phyloP scores from a whole-genome alignment of 2,888 invertebrate species.

The Drosophila mimetica region DNA sequence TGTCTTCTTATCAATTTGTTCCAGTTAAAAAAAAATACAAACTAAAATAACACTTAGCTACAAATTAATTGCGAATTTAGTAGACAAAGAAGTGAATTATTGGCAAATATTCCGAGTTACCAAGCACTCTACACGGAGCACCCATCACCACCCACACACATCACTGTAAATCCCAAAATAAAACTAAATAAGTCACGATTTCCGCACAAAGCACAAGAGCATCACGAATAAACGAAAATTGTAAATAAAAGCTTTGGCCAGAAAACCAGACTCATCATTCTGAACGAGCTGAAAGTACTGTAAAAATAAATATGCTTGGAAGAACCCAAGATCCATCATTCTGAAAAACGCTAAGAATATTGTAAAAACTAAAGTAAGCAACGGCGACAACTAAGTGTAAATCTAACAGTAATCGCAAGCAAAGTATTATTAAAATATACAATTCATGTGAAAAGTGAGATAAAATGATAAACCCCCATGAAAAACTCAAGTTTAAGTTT shows the following conservation, averaged over 20 bases:
- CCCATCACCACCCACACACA: constrained; percentile 39
- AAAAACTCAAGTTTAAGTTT: constrained; percentile 25
- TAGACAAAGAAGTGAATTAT: constrained; percentile 32
- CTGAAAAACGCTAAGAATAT: constrained; percentile 28
- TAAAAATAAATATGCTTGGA: constrained; percentile 23
- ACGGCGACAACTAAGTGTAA: constrained; percentile 54
- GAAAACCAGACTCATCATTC: constrained; percentile 14
- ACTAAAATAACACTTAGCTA: constrained; percentile 45
- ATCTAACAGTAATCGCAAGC: constrained; percentile 54
- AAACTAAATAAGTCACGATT: constrained; percentile 23
- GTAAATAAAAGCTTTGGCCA: constrained; percentile 34
- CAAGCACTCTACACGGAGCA: constrained; percentile 29
- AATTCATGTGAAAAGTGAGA: constrained; percentile 50
- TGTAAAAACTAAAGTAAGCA: constrained; percentile 39
- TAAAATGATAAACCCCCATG: constrained; percentile 24
- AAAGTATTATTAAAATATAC: constrained; percentile 75
- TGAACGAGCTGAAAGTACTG: constrained; percentile 27
- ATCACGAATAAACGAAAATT: constrained; percentile 42
- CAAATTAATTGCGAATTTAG: constrained; percentile 70
- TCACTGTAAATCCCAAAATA: constrained; percentile 66
- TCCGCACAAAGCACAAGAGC: constrained; percentile 47
- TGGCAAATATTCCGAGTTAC: constrained; percentile 36
- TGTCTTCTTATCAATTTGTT: constrained; percentile 40
- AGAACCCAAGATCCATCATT: constrained; percentile 14
- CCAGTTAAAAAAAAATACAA: constrained; percentile 22